A percentile compares a stretch with the other conserved stretches of the same genome.
Conservation (phyloP, 2,113 vertebrate species). For the Dipodomys merriami region DNA sequence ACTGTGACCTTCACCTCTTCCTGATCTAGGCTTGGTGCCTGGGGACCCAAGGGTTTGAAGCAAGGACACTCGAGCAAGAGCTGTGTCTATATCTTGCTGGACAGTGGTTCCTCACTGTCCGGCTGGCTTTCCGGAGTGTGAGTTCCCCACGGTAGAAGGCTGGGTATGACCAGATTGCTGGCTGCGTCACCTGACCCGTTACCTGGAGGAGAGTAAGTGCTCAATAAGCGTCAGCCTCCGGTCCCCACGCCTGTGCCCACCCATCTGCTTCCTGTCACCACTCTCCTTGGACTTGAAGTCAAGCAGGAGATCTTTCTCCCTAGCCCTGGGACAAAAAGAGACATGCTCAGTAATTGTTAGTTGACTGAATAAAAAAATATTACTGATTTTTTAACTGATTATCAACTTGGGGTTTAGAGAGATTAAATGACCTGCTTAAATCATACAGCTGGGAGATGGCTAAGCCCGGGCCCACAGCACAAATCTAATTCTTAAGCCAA, state of each 20-base stretch:
- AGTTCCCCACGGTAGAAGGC: no score
- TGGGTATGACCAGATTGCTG: no score
- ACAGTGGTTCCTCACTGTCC: no score
- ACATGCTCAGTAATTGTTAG: background rate
- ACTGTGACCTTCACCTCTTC: no score
- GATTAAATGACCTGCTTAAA: constrained; percentile 25
- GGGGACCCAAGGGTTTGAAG: background rate
- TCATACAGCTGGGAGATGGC: constrained; percentile 9
- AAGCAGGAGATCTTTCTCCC: background rate
- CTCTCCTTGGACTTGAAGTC: background rate
- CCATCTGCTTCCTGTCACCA: background rate
- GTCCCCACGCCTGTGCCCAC: no score
- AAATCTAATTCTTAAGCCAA: background rate
- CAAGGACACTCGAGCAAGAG: background rate
- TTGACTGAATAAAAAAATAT: constrained; percentile 2
- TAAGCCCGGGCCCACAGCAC: background rate
- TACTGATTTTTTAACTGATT: background rate
- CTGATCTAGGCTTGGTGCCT: background rate
- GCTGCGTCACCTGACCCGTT: background rate
- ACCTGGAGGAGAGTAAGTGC: background rate
- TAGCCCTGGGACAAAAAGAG: background rate
- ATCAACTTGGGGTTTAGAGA: constrained; percentile 29
- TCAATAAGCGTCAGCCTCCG: background rate
- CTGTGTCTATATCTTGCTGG: no score
- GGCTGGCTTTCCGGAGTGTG: no score